Conservation (phyloP, 2,113 vertebrate species). For the Zosterops pallidus region DNA sequence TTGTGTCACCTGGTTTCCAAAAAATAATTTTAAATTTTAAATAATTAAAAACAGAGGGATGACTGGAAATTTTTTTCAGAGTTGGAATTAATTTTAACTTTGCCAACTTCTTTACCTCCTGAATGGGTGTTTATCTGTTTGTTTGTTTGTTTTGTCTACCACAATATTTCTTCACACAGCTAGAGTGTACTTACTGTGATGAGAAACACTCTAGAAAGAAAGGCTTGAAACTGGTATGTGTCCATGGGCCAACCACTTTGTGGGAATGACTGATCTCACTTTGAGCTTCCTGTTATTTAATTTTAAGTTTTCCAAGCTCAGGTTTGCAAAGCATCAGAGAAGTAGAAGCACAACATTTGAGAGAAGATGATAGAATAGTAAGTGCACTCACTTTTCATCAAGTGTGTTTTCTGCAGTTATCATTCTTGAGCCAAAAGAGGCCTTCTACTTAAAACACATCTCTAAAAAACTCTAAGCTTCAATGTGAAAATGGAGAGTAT, state of each 20-base stretch:
- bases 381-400: background rate
- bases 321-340: background rate
- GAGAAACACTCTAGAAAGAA: background rate
- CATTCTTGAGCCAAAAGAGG: background rate
- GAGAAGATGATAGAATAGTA: background rate
- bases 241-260: fast-evolving
- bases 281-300: background rate
- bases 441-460: background rate
- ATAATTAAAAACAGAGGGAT: background rate
- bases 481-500: background rate
- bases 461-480: background rate
- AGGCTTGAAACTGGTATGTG: background rate
- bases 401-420: background rate
- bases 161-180: background rate
- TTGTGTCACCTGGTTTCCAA: background rate
- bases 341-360: background rate
- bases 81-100: background rate
- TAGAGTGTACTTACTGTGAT: background rate
- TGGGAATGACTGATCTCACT: background rate
- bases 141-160: background rate
- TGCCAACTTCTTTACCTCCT: background rate
- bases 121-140: background rate
- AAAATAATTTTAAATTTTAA: background rate
- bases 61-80: background rate
- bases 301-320: background rate